Conservation (phyloP, 2,888 invertebrate species). For the Andrena praecox region DNA sequence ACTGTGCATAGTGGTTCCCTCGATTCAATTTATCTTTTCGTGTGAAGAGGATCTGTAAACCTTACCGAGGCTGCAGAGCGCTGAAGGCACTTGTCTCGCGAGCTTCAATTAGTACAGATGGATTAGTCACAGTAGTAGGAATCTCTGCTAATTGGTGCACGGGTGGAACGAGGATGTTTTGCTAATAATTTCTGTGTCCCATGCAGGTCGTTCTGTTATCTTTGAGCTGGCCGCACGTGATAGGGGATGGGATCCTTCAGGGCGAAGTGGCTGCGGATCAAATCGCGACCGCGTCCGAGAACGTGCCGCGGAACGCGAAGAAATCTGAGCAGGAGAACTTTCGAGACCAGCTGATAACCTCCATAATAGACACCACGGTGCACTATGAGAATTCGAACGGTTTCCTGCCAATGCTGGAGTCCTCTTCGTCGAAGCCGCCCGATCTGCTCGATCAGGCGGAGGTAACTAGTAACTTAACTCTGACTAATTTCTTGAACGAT, state of each 20-base stretch:
- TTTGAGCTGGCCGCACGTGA: constrained; percentile 77
- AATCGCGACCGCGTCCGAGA: constrained; percentile 78
- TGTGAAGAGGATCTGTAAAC: neutral
- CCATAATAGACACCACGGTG: constrained; percentile 62
- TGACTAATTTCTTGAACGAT: constrained; percentile 8
- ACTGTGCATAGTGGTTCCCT: no score
- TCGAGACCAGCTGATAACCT: constrained; percentile 32
- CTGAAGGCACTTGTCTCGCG: neutral
- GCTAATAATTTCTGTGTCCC: constrained; percentile 36
- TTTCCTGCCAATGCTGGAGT: constrained; percentile 77
- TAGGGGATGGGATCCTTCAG: constrained; percentile 61
- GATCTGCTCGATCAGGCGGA: neutral
- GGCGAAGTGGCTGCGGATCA: constrained; percentile 75
- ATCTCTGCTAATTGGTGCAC: no score
- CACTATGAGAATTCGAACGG: constrained; percentile 81
- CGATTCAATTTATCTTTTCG: neutral
- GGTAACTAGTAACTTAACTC: neutral
- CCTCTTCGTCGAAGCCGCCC: constrained; percentile 13
- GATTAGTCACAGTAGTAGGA: no score
- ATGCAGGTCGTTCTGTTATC: constrained; percentile 79
- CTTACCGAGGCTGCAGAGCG: neutral
- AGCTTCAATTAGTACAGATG: neutral
- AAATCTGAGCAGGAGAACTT: constrained; percentile 24
- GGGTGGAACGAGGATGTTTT: no score
- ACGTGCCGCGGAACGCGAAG: constrained; percentile 38